Conservation (phyloP, 2,113 vertebrate species). For the Sphyrna mokarran region DNA sequence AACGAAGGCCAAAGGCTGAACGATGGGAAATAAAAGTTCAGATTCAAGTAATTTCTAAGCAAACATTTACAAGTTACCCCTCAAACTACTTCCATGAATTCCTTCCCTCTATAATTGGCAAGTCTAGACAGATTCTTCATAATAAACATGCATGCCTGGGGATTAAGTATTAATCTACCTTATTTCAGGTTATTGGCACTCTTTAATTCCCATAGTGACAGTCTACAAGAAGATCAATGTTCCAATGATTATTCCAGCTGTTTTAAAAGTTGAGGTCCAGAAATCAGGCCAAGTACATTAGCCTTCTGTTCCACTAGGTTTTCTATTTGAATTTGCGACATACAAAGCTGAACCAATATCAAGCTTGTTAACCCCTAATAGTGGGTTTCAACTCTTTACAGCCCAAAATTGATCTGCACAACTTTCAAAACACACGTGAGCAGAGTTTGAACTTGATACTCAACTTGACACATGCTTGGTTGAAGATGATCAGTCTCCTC, state of each 20-base stretch:
- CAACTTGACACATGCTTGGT: neutral
- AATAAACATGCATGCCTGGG: neutral
- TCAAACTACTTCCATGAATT: neutral
- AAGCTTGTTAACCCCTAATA: neutral
- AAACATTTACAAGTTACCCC: neutral
- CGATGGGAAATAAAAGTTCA: too few relatives aligned
- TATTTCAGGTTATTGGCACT: neutral
- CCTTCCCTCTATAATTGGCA: neutral
- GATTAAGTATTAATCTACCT: constrained; percentile 12
- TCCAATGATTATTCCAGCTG: neutral
- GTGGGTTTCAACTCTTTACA: neutral
- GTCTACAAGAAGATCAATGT: neutral
- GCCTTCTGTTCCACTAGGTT: neutral
- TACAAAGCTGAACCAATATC: too few relatives aligned
- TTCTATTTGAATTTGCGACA: neutral
- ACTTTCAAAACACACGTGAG: neutral
- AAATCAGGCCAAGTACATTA: neutral
- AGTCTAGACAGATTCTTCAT: neutral
- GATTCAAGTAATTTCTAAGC: too few relatives aligned
- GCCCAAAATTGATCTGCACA: neutral
- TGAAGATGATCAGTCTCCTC: neutral
- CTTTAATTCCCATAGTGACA: neutral
- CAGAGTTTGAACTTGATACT: neutral
- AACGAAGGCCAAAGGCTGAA: too few relatives aligned
- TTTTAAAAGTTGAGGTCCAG: neutral